Conservation (phyloP, 2,797 vertebrate genomes). For the Hylomyscus alleni region DNA sequence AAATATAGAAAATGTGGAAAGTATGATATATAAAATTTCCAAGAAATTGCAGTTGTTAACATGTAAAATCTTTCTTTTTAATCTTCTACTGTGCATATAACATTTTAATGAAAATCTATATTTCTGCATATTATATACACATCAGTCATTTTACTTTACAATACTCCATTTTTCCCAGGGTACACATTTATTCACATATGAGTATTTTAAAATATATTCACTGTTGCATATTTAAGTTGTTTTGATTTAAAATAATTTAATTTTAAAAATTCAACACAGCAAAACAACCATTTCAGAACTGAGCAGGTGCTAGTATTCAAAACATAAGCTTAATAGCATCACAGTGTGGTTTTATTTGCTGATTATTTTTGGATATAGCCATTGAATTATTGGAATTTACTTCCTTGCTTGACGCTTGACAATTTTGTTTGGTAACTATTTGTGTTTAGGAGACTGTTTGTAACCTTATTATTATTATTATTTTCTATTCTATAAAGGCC, state of each 20-base stretch:
- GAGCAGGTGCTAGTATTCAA: slow-evolving; percentile 35
- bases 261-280: background rate
- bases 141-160: slow-evolving; percentile 23
- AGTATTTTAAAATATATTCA: slow-evolving; percentile 35
- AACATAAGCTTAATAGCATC: slow-evolving; percentile 33
- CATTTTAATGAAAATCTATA: slow-evolving; percentile 58
- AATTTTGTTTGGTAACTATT: background rate
- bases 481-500: slow-evolving; percentile 1
- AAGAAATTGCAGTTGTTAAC: slow-evolving; percentile 19
- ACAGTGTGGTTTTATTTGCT: background rate
- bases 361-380: slow-evolving; percentile 17
- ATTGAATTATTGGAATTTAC: background rate
- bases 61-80: background rate
- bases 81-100: slow-evolving; percentile 15
- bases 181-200: slow-evolving; percentile 9
- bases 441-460: slow-evolving; percentile 21
- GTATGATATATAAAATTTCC: background rate
- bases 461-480: background rate
- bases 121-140: slow-evolving; percentile 8
- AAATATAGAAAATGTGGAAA: slow-evolving; percentile 11
- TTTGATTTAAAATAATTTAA: slow-evolving; percentile 29
- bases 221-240: slow-evolving; percentile 16
- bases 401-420: background rate
- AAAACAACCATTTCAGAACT: slow-evolving; percentile 4
- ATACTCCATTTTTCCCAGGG: background rate